Percentiles rank a stretch among this genome's conserved stretches.
Conservation (phyloP, 2,113 vertebrate genomes). For the Leptocoma aspasia region DNA sequence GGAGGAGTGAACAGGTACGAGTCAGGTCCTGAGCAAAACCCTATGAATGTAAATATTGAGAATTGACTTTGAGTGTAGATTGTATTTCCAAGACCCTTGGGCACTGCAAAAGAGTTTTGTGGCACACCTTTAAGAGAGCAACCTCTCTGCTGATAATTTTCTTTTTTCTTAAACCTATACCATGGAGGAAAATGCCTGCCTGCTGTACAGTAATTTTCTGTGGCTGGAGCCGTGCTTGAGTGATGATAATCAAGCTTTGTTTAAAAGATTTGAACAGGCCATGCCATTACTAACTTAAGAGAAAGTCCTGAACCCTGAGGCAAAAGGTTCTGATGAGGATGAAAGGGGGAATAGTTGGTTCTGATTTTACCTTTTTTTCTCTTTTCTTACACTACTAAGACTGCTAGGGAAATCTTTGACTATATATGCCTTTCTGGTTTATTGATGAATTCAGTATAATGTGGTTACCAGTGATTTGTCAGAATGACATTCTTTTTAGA, state of each 20-base stretch:
- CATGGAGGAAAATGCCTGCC: neutral
- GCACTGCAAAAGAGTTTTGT: neutral
- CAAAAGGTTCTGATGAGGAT: neutral
- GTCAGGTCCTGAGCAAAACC: neutral
- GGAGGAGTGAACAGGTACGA: neutral
- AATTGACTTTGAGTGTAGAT: neutral
- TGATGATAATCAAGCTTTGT: neutral
- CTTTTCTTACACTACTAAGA: neutral
- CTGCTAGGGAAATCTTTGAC: neutral
- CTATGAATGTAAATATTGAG: neutral
- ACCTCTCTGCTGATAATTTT: neutral
- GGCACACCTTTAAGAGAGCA: neutral
- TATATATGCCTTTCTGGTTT: neutral
- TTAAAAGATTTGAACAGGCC: neutral
- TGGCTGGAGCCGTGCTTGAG: neutral
- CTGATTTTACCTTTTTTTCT: neutral
- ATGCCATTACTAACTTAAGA: neutral
- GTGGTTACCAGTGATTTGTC: neutral
- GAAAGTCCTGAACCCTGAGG: neutral
- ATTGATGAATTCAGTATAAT: neutral
- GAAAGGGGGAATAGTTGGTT: neutral
- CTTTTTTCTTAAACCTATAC: neutral
- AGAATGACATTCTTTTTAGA: neutral
- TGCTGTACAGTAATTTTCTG: neutral
- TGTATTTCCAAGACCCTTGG: slow-evolving; percentile 1